Conservation (phyloP, 2,888 invertebrate species). For the Philereme vetulata region DNA sequence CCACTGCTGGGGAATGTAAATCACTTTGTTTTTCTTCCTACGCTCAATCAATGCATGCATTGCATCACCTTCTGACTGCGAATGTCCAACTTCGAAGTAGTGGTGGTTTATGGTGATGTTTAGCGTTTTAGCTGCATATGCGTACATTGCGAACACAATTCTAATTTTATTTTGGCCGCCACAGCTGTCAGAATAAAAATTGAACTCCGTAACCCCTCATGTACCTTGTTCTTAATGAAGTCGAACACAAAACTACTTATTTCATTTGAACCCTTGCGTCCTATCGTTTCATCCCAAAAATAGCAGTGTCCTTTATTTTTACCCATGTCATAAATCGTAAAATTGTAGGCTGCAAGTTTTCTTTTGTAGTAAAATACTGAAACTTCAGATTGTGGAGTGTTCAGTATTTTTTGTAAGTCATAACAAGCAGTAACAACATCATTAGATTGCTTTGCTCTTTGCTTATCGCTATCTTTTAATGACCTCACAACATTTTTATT, state of each 20-base stretch:
- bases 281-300: conserved; percentile 16
- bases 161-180: too few relatives aligned
- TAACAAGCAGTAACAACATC: conserved; percentile 17
- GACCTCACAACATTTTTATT: conserved; percentile 21
- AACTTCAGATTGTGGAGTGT: too few relatives aligned
- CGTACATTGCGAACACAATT: too few relatives aligned
- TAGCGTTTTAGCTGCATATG: too few relatives aligned
- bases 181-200: too few relatives aligned
- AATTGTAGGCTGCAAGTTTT: too few relatives aligned
- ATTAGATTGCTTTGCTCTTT: conserved; percentile 14
- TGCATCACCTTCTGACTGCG: too few relatives aligned
- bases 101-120: too few relatives aligned
- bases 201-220: not conserved
- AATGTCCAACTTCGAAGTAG: too few relatives aligned
- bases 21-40: too few relatives aligned
- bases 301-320: conserved; percentile 12
- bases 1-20: conserved; percentile 3
- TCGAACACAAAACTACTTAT: conserved; percentile 18
- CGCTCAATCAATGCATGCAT: too few relatives aligned
- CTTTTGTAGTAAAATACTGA: too few relatives aligned
- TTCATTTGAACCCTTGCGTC: conserved; percentile 19
- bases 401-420: conserved; percentile 20
- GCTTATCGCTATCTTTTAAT: conserved; percentile 16
- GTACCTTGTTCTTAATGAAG: conserved; percentile 12
- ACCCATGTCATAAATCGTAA: not conserved